Evolutionary conservation across 2,888 invertebrate genomes (phyloP), one percentile per base, ranked within the genome.

Genomic region (Clistopyga incitator): DNA sequence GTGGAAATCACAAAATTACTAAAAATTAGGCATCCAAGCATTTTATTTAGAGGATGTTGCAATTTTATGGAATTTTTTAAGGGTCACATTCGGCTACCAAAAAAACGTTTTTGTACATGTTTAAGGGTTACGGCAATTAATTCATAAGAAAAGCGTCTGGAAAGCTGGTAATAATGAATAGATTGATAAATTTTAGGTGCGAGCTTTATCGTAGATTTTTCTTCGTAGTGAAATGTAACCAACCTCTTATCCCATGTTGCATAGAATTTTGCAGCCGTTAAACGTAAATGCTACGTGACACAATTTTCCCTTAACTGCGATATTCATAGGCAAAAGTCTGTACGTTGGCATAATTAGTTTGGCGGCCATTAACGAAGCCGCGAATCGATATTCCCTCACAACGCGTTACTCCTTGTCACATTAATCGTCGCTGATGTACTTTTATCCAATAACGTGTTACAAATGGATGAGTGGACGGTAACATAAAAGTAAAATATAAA

Each of bases 121-220:
- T 3, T n/a, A 15, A 59, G 0, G 15, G 0, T 38, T 67, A 47
- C 54, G 20, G 47, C 29, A 38, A 45, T 47, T 80, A 42, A 75
- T 81, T 29, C 29, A 81, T 68, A 81, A 81, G 68, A n/a, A 4
- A 68, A 47, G 65, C 52, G 59, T 10, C 59, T 11, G 18, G 52
- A 38, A 0, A 20, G 64, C 15, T 45, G 23, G 64, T 70, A 68
- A 81, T 81, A 81, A 75, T 56, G 6, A n/a, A 50, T 59, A 75
- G 75, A 75, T 75, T 68, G 52, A 74, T 75, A 59, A 64, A 76
- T 70, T 76, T 65, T 38, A 52, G 81, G 64, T 59, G 54, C 52
- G 47, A 52, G 80, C 72, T 59, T 61, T 18, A 67, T 72, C 74
- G 79, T 79, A 68, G 38, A 81, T 76, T 76, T 81, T 25, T 45